Conservation (phyloP, 2,113 vertebrate genomes). For the Calidris pugnax region DNA sequence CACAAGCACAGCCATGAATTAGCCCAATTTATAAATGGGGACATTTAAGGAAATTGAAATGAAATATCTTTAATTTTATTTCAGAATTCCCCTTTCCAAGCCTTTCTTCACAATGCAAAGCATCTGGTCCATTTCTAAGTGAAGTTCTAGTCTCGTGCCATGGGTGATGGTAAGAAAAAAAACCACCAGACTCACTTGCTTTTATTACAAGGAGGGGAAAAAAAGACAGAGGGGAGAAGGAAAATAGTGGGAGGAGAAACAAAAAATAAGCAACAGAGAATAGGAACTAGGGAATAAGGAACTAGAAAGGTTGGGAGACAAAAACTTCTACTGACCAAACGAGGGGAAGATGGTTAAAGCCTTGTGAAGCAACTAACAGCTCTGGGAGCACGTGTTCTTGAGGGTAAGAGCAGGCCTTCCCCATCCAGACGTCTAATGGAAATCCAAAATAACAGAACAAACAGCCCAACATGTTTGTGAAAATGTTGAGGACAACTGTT, state of each 20-base stretch:
- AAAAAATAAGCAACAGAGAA: not conserved
- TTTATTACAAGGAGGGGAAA: not conserved
- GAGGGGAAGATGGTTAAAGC: not conserved
- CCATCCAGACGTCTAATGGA: slow-evolving; percentile 16
- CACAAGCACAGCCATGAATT: not conserved
- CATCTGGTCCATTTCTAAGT: not conserved
- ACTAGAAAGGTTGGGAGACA: not conserved
- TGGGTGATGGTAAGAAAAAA: not conserved
- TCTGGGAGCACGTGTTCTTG: not conserved
- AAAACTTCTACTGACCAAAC: not conserved
- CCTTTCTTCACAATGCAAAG: not conserved
- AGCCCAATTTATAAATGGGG: not conserved
- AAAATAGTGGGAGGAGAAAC: not conserved
- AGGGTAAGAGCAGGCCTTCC: slow-evolving; percentile 26
- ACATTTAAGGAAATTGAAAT: not conserved
- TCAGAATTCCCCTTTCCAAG: not conserved
- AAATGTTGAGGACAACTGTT: slow-evolving; percentile 54
- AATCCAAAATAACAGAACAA: slow-evolving; percentile 33
- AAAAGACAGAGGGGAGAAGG: not conserved
- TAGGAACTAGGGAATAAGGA: not conserved
- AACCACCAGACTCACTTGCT: not conserved
- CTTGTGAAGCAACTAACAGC: not conserved
- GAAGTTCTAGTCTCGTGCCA: not conserved
- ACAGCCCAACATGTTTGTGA: slow-evolving; percentile 46
- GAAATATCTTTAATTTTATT: not conserved